Conservation (phyloP, 1,140 invertebrate genomes). For the Latrodectus geometricus region DNA sequence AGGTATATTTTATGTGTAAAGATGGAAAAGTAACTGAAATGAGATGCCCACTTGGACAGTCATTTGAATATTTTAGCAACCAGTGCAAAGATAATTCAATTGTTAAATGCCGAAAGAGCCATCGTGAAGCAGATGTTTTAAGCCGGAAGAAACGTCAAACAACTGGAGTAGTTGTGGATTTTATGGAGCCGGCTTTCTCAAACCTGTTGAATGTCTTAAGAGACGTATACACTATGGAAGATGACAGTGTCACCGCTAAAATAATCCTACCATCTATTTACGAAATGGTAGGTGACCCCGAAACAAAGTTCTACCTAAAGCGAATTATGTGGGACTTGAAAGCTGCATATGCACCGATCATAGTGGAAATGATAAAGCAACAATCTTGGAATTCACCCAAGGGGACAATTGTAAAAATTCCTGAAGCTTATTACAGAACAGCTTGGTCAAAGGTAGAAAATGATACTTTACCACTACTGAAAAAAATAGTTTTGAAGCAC, state of each 20-base stretch:
- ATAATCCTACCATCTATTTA: neutral
- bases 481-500: neutral
- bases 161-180: no score
- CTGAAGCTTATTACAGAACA: neutral
- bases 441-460: neutral
- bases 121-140: neutral
- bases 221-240: neutral
- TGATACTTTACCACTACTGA: neutral
- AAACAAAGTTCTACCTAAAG: conserved; percentile 5
- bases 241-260: neutral
- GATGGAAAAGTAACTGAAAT: conserved; percentile 1
- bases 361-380: neutral
- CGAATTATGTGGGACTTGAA: neutral
- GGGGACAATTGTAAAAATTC: neutral
- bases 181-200: neutral
- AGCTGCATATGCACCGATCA: neutral
- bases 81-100: neutral
- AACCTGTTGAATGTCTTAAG: neutral
- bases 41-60: conserved; percentile 4
- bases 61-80: neutral
- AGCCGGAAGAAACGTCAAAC: neutral
- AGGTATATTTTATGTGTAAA: no score
- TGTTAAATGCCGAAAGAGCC: conserved; percentile 4
- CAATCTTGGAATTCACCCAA: neutral
- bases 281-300: neutral